phyloP scores from a whole-genome alignment of 2,888 invertebrate species.

The Diploptera punctata region DNA sequence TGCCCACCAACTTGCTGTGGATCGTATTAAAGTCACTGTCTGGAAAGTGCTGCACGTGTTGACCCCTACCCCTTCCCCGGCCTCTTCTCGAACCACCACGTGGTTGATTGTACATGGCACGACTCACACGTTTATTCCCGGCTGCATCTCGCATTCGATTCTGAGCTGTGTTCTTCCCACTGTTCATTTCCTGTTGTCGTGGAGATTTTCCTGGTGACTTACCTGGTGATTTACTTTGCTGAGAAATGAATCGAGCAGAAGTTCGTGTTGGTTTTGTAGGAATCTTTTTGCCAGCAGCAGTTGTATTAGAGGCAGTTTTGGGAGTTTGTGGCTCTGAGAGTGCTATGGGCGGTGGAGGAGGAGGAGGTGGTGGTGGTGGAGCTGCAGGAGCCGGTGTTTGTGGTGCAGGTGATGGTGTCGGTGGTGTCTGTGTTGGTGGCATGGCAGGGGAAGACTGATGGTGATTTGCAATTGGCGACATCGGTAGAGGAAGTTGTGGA shows the following conservation, averaged over 20 bases:
- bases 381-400: slow-evolving; percentile 37
- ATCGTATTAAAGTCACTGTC: slow-evolving; percentile 60
- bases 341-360: slow-evolving; percentile 34
- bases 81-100: slow-evolving; percentile 60
- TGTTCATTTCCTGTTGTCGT: slow-evolving; percentile 45
- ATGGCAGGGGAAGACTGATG: slow-evolving; percentile 39
- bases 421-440: slow-evolving; percentile 37
- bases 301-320: slow-evolving; percentile 30
- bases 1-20: slow-evolving; percentile 81
- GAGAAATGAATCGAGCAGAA: slow-evolving; percentile 67
- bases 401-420: slow-evolving; percentile 49
- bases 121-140: slow-evolving; percentile 24
- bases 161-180: slow-evolving; percentile 53
- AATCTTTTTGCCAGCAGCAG: slow-evolving; percentile 41
- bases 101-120: slow-evolving; percentile 46
- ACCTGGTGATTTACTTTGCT: slow-evolving; percentile 67
- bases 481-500: slow-evolving; percentile 26
- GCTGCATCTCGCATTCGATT: slow-evolving; percentile 47
- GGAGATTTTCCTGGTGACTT: slow-evolving; percentile 75
- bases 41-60: slow-evolving; percentile 48
- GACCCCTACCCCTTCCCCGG: slow-evolving; percentile 53
- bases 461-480: slow-evolving; percentile 23
- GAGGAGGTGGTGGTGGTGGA: slow-evolving; percentile 42
- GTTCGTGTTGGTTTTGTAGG: slow-evolving; percentile 53
- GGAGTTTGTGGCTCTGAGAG: slow-evolving; percentile 34